phyloP scores from a whole-genome alignment of 2,888 invertebrate genomes.

The Galerucella nymphaeae region DNA sequence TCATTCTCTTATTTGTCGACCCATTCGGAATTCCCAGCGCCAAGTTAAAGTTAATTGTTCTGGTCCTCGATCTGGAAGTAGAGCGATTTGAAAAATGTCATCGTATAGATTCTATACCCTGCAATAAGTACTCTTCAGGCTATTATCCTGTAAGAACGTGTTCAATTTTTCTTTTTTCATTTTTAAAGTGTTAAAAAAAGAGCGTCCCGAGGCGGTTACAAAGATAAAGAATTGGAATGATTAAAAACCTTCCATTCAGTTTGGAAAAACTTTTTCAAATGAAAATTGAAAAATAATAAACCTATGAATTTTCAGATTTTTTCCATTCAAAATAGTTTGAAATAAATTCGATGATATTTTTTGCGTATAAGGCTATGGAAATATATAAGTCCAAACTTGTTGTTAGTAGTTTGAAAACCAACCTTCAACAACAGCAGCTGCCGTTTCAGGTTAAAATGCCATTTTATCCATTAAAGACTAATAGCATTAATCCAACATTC shows the following conservation, averaged over 20 bases:
- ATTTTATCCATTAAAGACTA: too few species aligned
- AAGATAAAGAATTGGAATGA: not conserved
- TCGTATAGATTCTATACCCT: not conserved
- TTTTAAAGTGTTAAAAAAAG: not conserved
- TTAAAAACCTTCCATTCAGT: not conserved
- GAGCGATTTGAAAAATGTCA: not conserved
- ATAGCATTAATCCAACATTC: conserved; percentile 4
- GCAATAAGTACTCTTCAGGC: not conserved
- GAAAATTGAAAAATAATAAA: not conserved
- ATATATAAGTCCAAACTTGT: too few species aligned
- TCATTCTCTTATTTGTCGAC: not conserved
- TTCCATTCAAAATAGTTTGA: too few species aligned
- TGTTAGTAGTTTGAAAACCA: too few species aligned
- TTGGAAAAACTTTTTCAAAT: not conserved
- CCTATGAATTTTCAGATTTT: not conserved
- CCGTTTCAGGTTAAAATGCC: too few species aligned
- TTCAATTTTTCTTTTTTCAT: not conserved
- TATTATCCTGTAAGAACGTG: not conserved
- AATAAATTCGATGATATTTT: too few species aligned
- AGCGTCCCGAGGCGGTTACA: not conserved
- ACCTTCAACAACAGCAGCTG: too few species aligned
- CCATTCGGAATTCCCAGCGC: conserved; percentile 6
- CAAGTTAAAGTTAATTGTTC: conserved; percentile 13
- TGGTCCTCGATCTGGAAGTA: not conserved
- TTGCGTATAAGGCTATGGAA: too few species aligned